Evolutionary conservation across 2,888 invertebrate genomes (phyloP), one percentile per base, ranked within the genome.

Genomic region (Stegophylla sp.): DNA sequence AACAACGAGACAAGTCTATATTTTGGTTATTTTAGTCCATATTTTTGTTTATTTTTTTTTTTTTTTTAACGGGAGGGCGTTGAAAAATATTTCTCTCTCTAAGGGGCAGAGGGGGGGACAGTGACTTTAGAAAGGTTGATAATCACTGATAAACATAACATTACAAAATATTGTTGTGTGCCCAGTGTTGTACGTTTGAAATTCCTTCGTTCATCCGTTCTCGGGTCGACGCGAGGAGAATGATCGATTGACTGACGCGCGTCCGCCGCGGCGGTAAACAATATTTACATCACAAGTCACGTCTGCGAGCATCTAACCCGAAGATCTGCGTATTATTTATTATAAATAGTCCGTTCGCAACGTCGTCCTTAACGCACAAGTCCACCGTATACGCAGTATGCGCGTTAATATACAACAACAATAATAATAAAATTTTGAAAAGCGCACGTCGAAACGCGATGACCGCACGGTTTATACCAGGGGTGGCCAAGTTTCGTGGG

Each of bases 181-280:
- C n/a, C n/a, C n/a, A n/a, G n/a, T n/a, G n/a, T n/a, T n/a, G n/a
- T n/a, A n/a, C n/a, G n/a, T n/a, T n/a, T n/a, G n/a, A 34, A 34
- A 41, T 64, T n/a, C 34, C n/a, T 13, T n/a, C 69, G 17, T 51
- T 26, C 48, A 28, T 51, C 3, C 53, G 15, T 41, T 20, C 34
- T 1, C 15, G 69, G 12, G n/a, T 3, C 34, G n/a, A n/a, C 20
- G 9, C 51, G 69, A 71, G n/a, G n/a, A n/a, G n/a, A n/a, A n/a
- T 71, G 71, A 71, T 71, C 53, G 71, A 71, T 71, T 34, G 71
- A 51, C 13, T n/a, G 34, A 3, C 7, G 7, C 4, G 10, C 66
- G 20, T 13, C 26, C 66, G 23, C 43, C 15, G 43, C 34, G 34
- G 56, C 17, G 53, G 71, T 71, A 71, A 71, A 71, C 53, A 71